Evolutionary conservation across 2,888 invertebrate genomes (phyloP), one percentile per base, ranked within the genome.

Genomic region (Hyposoter didymator): DNA sequence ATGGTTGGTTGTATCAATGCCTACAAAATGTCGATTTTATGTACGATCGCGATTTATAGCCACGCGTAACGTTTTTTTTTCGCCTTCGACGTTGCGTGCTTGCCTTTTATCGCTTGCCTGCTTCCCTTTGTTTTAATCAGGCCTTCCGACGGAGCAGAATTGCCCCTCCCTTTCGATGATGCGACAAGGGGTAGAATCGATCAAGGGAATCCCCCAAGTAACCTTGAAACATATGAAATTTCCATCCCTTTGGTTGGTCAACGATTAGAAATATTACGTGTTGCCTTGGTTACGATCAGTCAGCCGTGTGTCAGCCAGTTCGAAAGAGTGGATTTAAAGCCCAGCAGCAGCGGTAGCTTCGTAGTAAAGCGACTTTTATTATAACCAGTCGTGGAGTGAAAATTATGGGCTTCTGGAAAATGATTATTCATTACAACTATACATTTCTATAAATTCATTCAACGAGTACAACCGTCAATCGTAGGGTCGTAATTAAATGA

Each of bases 181-280:
- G 55, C 22, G 59, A 39, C 67, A 81, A 78, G 55, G 59, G 19
- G 70, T 62, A 19, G 39, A 49, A 76, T 82, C 81, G 82, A 82
- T 74, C 74, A 28, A 32, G 52, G 52, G 43, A 76, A 70, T 70
- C 69, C 81, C 73, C 49, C 49, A 59, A 12, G 64, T 45, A 78
- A 43, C 78, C 84, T 84, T 74, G 78, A 69, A 52, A 64, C 28
- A 35, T 28, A 67, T 78, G 73, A 47, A 76, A 81, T 78, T 76
- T 45, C 35, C 67, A 74, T 69, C 69, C 84, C 78, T 80, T 59
- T 78, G 81, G 49, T 67, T 67, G 62, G 73, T 59, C 35, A 47
- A 55, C 73, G 47, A 79, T 49, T 69, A 64, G 70, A n/a, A n/a
- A 59, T 74, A n/a, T 64, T 64, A 49, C 39, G 62, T 69, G 70